Evolutionary conservation across 2,113 vertebrate genomes (phyloP), one percentile per base, ranked within the genome.

Genomic region (Corythornis cristatus): DNA sequence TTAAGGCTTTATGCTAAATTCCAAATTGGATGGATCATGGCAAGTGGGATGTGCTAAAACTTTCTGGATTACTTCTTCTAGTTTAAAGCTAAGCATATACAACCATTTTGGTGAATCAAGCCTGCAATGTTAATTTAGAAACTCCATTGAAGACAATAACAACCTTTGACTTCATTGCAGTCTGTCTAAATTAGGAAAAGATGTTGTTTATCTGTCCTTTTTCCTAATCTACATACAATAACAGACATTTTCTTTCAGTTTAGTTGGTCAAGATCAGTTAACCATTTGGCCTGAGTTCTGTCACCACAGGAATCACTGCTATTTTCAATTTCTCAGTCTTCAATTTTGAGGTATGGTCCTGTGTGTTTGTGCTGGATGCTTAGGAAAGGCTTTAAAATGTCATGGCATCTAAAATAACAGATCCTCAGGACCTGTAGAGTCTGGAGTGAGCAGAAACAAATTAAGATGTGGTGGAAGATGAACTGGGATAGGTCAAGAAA

Each of bases 151-250:
- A 78, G 35, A 72, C n/a, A 67, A 35, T n/a, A 16, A 4, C n/a
- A 83, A 60, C 48, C 65, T 91, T 88, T 78, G 65, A 80, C 80
- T 88, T 68, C 18, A 11, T 8, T 15, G 26, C 26, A 35, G 43
- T 40, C 60, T 42, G 10, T 46, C 65, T 83, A 84, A 93, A 93
- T 81, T 84, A 84, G 48, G 61, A 95, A 93, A 94, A 88, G 56
- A 42, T 88, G 77, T 81, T 92, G 33, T 67, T 91, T 84, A 29
- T 75, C 45, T 94, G 60, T 71, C 67, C 84, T 72, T 94, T 78
- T 90, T 56, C 45, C 40, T 65, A 71, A 90, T 93, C 43, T 92
- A n/a, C 57, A 50, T 81, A 64, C 1, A 54, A 51, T 67, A 96
- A 77, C 28, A 80, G 46, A 74, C 25, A 5, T 89, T 95, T 93